These are phyloP conservation scores for Drosophila austrosaltans DNA, from an alignment of 2,888 invertebrate genomes.

Conservation along the genomic window DNA sequence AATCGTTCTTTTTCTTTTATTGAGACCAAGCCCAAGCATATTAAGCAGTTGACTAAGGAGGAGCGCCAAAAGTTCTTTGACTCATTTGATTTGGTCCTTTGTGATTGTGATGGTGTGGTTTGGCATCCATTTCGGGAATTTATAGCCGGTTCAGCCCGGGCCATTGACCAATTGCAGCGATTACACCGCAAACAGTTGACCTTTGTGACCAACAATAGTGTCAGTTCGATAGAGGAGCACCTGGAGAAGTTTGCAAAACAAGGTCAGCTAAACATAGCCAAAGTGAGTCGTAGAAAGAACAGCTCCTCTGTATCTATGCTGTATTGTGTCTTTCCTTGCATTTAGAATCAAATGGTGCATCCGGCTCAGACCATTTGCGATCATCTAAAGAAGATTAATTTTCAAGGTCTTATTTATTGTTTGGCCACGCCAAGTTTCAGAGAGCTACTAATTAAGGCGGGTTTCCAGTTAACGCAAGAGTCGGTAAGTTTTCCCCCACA, in stretches of 20 bases:
- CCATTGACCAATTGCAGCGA: slow-evolving; percentile 81
- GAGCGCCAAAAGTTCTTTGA: slow-evolving; percentile 82
- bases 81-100: slow-evolving; percentile 85
- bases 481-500: slow-evolving; percentile 60
- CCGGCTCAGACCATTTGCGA: slow-evolving; percentile 84
- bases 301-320: too few species aligned
- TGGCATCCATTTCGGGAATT: slow-evolving; percentile 82
- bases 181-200: slow-evolving; percentile 82
- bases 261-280: slow-evolving; percentile 69
- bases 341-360: slow-evolving; percentile 78
- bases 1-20: background rate
- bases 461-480: slow-evolving; percentile 82
- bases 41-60: slow-evolving; percentile 58
- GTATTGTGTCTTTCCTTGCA: too few species aligned
- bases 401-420: slow-evolving; percentile 84
- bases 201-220: slow-evolving; percentile 84
- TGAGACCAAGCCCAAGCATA: slow-evolving; percentile 35
- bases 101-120: slow-evolving; percentile 86
- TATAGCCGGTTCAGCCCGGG: slow-evolving; percentile 81
- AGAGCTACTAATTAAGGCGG: slow-evolving; percentile 81
- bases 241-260: slow-evolving; percentile 68
- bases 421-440: slow-evolving; percentile 82
- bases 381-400: slow-evolving; percentile 84
- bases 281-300: slow-evolving; percentile 53
- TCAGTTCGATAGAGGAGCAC: slow-evolving; percentile 69